phyloP scores from a whole-genome alignment of 2,797 vertebrate species.

The Cyprinodon diabolis region DNA sequence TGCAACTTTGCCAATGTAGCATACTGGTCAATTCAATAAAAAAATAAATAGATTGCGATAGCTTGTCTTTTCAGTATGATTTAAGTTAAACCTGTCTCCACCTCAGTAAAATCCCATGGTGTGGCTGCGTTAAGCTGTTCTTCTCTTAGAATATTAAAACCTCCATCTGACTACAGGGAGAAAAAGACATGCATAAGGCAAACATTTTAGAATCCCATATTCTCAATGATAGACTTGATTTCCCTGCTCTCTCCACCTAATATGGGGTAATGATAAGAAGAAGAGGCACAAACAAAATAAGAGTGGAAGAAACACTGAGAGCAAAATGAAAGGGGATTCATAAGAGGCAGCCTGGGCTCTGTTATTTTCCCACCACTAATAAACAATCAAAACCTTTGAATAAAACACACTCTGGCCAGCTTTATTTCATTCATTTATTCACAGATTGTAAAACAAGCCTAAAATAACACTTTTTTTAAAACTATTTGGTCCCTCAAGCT shows the following conservation, averaged over 20 bases:
- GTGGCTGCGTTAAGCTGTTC: background rate
- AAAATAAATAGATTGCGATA: background rate
- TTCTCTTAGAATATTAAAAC: background rate
- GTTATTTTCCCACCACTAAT: constrained; percentile 38
- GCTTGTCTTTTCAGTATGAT: background rate
- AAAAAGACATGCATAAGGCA: constrained; percentile 9
- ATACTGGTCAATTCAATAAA: background rate
- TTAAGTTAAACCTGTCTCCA: background rate
- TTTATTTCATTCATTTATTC: constrained; percentile 82
- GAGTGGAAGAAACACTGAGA: constrained; percentile 24
- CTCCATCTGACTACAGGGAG: constrained; percentile 5
- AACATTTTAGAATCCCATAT: constrained; percentile 36
- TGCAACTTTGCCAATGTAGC: background rate
- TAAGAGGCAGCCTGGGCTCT: constrained; percentile 25
- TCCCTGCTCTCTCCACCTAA: constrained; percentile 46
- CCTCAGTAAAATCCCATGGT: background rate
- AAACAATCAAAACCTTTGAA: constrained; percentile 20
- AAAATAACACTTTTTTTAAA: constrained; percentile 74
- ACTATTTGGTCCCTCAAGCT: constrained; percentile 80
- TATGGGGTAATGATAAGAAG: constrained; percentile 46
- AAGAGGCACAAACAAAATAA: constrained; percentile 48
- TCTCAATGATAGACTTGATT: constrained; percentile 43
- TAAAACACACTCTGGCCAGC: constrained; percentile 34
- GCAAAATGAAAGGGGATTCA: constrained; percentile 44
- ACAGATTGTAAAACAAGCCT: constrained; percentile 78